Conservation (phyloP, 2,888 invertebrate species). For the Drosophila demipolita region DNA sequence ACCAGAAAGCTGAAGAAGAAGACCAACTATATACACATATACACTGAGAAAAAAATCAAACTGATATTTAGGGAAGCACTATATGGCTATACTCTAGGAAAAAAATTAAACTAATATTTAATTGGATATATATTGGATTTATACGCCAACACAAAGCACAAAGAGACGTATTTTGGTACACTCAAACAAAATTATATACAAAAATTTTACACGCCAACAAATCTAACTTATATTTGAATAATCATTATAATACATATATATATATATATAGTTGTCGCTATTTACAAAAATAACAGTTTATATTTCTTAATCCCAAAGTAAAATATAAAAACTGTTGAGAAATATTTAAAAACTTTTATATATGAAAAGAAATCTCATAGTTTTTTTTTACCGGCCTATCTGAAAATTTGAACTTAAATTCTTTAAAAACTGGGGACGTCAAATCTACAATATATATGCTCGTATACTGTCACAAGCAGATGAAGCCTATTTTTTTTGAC, state of each 20-base stretch:
- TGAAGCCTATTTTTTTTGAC: not conserved
- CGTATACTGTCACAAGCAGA: too few relatives aligned
- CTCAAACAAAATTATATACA: not conserved
- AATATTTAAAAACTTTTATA: not conserved
- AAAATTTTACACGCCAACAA: not conserved
- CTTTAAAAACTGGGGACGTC: not conserved
- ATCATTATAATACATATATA: too few relatives aligned
- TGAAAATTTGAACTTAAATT: not conserved
- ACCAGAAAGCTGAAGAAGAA: not conserved
- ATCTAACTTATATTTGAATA: not conserved
- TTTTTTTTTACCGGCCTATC: rapidly evolving
- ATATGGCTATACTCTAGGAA: not conserved
- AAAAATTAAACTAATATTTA: not conserved
- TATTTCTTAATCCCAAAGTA: not conserved
- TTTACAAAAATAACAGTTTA: not conserved
- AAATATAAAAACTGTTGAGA: not conserved
- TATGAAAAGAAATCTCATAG: not conserved
- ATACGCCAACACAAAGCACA: not conserved
- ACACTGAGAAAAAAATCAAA: not conserved
- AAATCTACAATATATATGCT: not conserved
- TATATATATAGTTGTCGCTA: not conserved
- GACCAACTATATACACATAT: not conserved
- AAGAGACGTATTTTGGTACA: not conserved
- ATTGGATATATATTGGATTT: too few relatives aligned
- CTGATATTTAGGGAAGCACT: too few relatives aligned